Evolutionary conservation across 92 coral and sea anemone species (phyloP).

Genomic region (Blastomussa wellsi): DNA sequence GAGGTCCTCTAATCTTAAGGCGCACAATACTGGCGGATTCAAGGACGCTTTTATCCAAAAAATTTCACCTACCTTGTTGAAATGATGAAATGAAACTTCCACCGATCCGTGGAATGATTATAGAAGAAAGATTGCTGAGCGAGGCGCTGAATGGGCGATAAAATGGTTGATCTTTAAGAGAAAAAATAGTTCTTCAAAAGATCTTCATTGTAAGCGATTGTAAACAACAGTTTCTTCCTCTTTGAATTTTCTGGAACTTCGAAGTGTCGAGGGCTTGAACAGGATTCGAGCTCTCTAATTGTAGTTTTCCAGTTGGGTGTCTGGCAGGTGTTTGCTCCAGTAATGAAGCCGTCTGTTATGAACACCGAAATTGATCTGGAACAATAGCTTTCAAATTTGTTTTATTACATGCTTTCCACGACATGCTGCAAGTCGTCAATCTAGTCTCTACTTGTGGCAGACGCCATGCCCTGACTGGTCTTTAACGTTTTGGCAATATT

Average conservation of each 20-base stretch:
- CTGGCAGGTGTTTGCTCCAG: neutral
- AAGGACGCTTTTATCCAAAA: neutral
- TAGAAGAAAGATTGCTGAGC: neutral
- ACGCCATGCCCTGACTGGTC: neutral
- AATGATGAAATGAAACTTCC: neutral
- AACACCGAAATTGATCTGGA: neutral
- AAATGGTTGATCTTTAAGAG: neutral
- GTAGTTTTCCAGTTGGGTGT: neutral
- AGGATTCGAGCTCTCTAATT: neutral
- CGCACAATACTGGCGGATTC: neutral
- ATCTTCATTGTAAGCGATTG: neutral
- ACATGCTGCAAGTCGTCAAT: neutral
- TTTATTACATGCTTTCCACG: neutral
- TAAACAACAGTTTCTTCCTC: neutral
- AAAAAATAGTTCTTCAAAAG: neutral
- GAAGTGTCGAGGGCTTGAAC: neutral
- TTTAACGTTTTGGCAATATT: neutral
- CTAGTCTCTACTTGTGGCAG: neutral
- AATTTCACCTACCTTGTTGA: neutral
- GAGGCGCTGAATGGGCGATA: neutral
- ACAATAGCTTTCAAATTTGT: slow-evolving; percentile 4
- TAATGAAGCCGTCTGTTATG: neutral
- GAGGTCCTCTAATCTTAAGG: neutral
- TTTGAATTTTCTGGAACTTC: neutral
- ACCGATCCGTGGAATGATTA: neutral